Conservation (phyloP, 2,797 vertebrate species). For the Acipenser ruthenus region DNA sequence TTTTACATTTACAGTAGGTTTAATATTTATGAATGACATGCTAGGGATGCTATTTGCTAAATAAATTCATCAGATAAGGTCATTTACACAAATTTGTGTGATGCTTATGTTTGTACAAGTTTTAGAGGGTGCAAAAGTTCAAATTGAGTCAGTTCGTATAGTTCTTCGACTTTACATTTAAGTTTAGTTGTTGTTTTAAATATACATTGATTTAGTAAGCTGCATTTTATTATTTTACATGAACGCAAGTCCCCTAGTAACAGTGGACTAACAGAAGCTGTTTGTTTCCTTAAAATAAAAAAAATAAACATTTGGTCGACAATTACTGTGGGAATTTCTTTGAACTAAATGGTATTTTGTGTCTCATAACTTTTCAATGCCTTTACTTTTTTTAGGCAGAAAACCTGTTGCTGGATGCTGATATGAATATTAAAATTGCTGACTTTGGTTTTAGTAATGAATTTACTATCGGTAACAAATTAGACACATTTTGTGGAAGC, state of each 20-base stretch:
- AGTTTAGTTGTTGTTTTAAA: too few species aligned
- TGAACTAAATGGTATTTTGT: too few species aligned
- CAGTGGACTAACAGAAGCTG: too few species aligned
- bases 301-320: too few species aligned
- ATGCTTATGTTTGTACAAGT: conserved; percentile 28
- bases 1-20: too few species aligned
- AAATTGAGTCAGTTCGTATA: not conserved
- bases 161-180: too few species aligned
- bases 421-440: too few species aligned
- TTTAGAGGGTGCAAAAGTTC: conserved; percentile 16
- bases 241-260: not conserved
- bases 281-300: too few species aligned
- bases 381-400: conserved; percentile 51
- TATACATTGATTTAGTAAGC: too few species aligned
- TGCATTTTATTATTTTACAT: conserved; percentile 3
- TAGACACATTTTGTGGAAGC: conserved; percentile 44
- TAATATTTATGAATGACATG: too few species aligned
- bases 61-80: not conserved
- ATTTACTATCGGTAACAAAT: conserved; percentile 68
- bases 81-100: conserved; percentile 39
- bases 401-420: conserved; percentile 42
- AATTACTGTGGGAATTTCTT: too few species aligned
- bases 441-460: conserved; percentile 40
- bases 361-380: not conserved
- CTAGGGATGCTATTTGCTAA: too few species aligned